These are phyloP conservation scores for Sylvietta virens DNA, from an alignment of 2,113 vertebrate species.

Conservation along the genomic window DNA sequence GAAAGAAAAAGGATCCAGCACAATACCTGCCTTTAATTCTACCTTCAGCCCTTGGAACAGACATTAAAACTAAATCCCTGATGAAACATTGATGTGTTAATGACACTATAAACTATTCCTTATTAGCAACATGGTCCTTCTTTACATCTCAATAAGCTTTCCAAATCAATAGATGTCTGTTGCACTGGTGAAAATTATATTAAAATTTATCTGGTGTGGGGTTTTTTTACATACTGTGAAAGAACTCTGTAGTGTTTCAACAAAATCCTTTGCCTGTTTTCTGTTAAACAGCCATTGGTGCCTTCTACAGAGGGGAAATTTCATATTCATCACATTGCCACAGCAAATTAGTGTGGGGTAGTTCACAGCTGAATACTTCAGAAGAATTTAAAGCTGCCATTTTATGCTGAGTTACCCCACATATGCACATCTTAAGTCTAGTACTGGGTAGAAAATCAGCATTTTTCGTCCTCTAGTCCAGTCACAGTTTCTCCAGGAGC, in stretches of 20 bases:
- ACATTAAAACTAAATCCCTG: background rate
- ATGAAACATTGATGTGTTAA: slow-evolving; percentile 10
- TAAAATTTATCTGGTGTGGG: background rate
- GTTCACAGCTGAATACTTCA: background rate
- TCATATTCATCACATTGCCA: background rate
- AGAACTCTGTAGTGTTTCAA: background rate
- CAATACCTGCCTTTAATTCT: background rate
- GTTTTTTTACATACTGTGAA: background rate
- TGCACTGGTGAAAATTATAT: background rate
- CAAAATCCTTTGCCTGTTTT: background rate
- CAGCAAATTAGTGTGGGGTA: background rate
- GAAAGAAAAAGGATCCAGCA: background rate
- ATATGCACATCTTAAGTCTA: background rate
- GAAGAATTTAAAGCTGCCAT: background rate
- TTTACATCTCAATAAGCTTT: slow-evolving; percentile 11
- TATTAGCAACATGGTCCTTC: background rate
- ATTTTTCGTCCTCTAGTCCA: background rate
- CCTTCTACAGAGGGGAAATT: background rate
- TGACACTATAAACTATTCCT: background rate
- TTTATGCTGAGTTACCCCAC: background rate
- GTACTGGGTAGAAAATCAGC: background rate
- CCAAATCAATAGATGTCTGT: background rate
- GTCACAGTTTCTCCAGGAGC: background rate
- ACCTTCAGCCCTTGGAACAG: background rate
- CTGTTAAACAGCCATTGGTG: background rate